Evolutionary conservation across 2,113 vertebrate genomes (phyloP).

Genomic region (Coreoperca whiteheadi): DNA sequence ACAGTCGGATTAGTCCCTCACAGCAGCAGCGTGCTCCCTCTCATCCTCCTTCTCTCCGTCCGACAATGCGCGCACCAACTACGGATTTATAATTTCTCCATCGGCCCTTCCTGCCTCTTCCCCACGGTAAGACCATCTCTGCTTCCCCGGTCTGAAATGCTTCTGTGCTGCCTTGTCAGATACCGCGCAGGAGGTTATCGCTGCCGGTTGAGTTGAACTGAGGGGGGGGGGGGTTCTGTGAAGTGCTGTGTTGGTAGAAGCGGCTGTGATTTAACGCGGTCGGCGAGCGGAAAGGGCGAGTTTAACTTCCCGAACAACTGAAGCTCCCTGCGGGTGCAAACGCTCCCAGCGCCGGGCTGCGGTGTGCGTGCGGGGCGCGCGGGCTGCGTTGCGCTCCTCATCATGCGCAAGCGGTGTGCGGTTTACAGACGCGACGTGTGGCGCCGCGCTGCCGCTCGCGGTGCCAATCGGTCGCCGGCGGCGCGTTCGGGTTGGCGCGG

Average conservation of each 20-base stretch:
- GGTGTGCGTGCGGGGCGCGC: no score
- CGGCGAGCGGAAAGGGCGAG: background rate
- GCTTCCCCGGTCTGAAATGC: no score
- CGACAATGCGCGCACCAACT: slow-evolving; percentile 78
- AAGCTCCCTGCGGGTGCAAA: no score
- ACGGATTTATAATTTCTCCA: slow-evolving; percentile 72
- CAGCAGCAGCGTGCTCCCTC: slow-evolving; percentile 65
- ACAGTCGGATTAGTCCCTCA: slow-evolving; percentile 79
- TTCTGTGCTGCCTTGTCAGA: background rate
- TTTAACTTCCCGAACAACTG: slow-evolving; percentile 25
- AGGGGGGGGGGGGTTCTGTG: background rate
- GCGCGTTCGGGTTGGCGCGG: no score
- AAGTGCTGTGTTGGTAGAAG: background rate
- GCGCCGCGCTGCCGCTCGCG: background rate
- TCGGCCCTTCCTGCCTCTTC: background rate
- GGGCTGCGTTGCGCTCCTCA: no score
- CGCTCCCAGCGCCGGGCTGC: no score
- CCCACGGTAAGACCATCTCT: slow-evolving; percentile 69
- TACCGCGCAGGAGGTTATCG: background rate
- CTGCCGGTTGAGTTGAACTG: background rate
- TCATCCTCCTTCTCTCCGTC: slow-evolving; percentile 44
- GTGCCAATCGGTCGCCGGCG: no score
- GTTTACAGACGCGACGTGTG: no score
- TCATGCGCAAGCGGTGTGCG: no score
- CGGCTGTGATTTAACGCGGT: background rate